These are phyloP conservation scores for Latrodectus hesperus DNA, from an alignment of 2,888 invertebrate species.

Conservation along the genomic window DNA sequence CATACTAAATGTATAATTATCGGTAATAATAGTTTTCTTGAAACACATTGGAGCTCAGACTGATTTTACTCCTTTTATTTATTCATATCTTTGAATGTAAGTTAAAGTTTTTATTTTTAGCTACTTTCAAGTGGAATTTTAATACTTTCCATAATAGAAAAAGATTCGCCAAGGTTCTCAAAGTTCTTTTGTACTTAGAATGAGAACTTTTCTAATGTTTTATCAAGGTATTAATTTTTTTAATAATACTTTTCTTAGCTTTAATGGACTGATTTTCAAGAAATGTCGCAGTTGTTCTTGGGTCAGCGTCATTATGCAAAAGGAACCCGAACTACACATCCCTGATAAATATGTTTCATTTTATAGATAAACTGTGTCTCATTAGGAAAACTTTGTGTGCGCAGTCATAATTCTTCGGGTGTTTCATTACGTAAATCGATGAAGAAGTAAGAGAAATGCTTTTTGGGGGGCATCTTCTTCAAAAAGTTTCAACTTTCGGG, in stretches of 20 bases:
- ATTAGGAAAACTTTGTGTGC: conserved; percentile 11
- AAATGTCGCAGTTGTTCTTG: too few relatives aligned
- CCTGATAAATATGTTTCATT: not conserved
- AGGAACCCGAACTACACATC: not conserved
- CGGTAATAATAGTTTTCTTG: too few relatives aligned
- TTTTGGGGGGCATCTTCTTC: not conserved
- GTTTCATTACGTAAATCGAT: conserved; percentile 3
- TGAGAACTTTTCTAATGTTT: not conserved
- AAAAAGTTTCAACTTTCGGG: not conserved
- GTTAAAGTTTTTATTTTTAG: too few relatives aligned
- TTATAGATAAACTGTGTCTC: conserved; percentile 17
- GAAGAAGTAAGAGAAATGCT: not conserved
- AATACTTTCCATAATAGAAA: too few relatives aligned
- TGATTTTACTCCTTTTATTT: too few relatives aligned
- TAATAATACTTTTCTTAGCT: not conserved
- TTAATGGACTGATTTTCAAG: not conserved
- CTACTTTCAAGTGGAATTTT: too few relatives aligned
- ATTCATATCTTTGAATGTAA: too few relatives aligned
- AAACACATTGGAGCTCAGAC: too few relatives aligned
- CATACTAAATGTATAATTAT: too few relatives aligned
- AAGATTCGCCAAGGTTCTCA: not conserved
- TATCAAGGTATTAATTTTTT: not conserved
- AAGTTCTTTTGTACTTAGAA: not conserved
- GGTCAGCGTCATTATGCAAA: not conserved
- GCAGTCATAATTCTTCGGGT: not conserved